Percentiles rank a stretch among this genome's conserved stretches.
Conservation (phyloP, 2,888 invertebrate species). For the Sceliomorpha sp. region DNA sequence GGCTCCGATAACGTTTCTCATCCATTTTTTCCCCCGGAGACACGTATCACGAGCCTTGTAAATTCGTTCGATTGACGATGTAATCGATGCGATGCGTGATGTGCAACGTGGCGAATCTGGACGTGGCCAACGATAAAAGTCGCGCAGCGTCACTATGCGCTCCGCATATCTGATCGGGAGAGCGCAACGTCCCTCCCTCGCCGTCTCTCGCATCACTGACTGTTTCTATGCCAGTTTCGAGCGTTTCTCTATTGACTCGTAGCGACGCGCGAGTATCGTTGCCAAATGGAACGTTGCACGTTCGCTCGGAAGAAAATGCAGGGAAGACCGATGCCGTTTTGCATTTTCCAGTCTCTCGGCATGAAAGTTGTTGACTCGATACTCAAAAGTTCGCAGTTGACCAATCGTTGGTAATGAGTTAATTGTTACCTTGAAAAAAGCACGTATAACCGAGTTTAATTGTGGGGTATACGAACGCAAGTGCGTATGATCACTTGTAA, state of each 20-base stretch:
- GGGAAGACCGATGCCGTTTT: slow-evolving; percentile 37
- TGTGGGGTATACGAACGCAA: too few species aligned
- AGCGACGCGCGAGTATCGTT: slow-evolving; percentile 20
- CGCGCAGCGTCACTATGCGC: slow-evolving; percentile 37
- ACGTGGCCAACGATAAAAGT: slow-evolving; percentile 41
- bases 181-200: slow-evolving; percentile 6
- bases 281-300: slow-evolving; percentile 42
- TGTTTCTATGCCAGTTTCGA: slow-evolving; percentile 26
- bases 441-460: too few species aligned
- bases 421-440: too few species aligned
- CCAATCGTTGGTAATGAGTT: slow-evolving; percentile 3
- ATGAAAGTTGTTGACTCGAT: slow-evolving; percentile 31
- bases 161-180: slow-evolving; percentile 30
- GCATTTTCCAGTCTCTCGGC: slow-evolving; percentile 35
- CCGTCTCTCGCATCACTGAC: slow-evolving; percentile 14
- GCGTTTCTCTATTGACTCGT: slow-evolving; percentile 30
- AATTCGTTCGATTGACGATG: slow-evolving; percentile 31
- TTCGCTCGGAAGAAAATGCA: slow-evolving; percentile 28
- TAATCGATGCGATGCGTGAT: slow-evolving; percentile 43
- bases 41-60: too few species aligned
- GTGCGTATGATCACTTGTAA: too few species aligned
- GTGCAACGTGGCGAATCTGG: slow-evolving; percentile 36
- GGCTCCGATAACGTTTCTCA: too few species aligned
- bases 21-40: too few species aligned
- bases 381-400: slow-evolving; percentile 24